These are phyloP conservation scores for Sebastes flavidus DNA, from an alignment of 2,797 vertebrate species.

Conservation along the genomic window DNA sequence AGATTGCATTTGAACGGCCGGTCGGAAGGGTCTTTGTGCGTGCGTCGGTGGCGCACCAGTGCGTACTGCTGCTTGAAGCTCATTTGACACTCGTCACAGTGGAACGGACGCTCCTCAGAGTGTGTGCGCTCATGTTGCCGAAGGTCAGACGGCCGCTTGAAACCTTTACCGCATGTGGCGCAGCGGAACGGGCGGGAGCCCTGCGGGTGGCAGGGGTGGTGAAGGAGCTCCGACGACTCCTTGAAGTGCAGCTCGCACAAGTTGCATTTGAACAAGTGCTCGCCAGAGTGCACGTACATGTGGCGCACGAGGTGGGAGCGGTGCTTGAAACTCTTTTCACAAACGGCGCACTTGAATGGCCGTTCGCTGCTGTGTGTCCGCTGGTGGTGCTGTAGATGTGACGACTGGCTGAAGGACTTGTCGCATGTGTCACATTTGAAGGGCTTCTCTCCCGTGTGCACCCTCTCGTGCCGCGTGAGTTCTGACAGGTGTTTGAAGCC, in stretches of 20 bases:
- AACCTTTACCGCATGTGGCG: conserved; percentile 92
- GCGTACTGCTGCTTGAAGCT: conserved; percentile 98
- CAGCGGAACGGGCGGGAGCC: conserved; percentile 95
- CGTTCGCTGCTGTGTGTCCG: conserved; percentile 96
- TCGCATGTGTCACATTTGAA: conserved; percentile 97
- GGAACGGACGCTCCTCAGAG: conserved; percentile 98
- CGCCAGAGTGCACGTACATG: conserved; percentile 97
- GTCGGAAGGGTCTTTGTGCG: conserved; percentile 88
- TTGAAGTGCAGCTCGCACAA: conserved; percentile 97
- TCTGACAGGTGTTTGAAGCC: conserved; percentile 98
- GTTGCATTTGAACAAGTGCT: conserved; percentile 97
- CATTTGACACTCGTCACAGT: conserved; percentile 99
- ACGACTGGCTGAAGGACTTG: conserved; percentile 98
- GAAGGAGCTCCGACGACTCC: conserved; percentile 95
- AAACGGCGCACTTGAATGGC: conserved; percentile 96
- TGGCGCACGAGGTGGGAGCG: conserved; percentile 97
- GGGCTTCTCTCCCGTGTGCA: conserved; percentile 97
- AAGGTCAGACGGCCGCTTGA: conserved; percentile 95
- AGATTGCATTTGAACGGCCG: conserved; percentile 95
- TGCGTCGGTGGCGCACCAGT: conserved; percentile 93
- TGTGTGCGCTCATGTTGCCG: conserved; percentile 97
- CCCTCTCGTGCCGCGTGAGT: conserved; percentile 92
- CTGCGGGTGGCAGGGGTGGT: conserved; percentile 96
- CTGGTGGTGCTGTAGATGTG: conserved; percentile 97
- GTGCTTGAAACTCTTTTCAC: conserved; percentile 99